Base-by-base conservation (phyloP, 2,888 invertebrate genomes). In the Metopia argyrocephala region DNA sequence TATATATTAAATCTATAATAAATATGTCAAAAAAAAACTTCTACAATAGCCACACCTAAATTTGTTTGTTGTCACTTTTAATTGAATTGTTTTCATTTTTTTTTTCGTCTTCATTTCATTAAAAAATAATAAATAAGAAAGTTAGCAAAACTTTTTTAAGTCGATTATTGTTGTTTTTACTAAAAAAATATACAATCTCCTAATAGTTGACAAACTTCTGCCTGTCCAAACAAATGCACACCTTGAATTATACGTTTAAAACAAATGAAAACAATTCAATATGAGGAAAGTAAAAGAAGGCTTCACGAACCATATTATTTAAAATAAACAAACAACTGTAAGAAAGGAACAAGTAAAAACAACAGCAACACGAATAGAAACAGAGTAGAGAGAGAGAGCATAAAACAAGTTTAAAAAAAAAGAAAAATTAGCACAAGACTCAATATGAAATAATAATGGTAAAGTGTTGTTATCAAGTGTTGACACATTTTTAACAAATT, bases 401-500 rank as follows among this genome's bases (percentile, higher is more conserved):
- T 62, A 31, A 2, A 65, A 56, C 31, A 64, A 73, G 50, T 50
- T 52, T 1, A 25, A 66, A 65, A 66, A 38, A 38, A 9, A 38
- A 15, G 12, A 15, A 38, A 9, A 38, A 38, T 1, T 12, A 38
- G 15, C 38, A 15, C 9, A 9, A 3, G 3, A 12, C 15, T 38
- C 3, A 38, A 38, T 12, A n/a, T n/a, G 25, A 79, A 73, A 57
- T 74, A 45, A 48, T 50, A 61, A 66, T 18, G 2, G 62, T 48
- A 9, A 52, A 48, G 64, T 45, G 57, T 70, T 46, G 31, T 54
- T 65, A 69, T 52, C 57, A 75, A 75, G 65, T 75, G 74, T 74
- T 75, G 65, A 79, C 74, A 79, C 46, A 21, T 65, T 68, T 73
- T 68, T 52, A 23, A 9, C 3, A 46, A 20, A 20, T 15, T 48